Evolutionary conservation across 92 coral and sea anemone genomes (phyloP).

Genomic region (Heliopora coerulea): DNA sequence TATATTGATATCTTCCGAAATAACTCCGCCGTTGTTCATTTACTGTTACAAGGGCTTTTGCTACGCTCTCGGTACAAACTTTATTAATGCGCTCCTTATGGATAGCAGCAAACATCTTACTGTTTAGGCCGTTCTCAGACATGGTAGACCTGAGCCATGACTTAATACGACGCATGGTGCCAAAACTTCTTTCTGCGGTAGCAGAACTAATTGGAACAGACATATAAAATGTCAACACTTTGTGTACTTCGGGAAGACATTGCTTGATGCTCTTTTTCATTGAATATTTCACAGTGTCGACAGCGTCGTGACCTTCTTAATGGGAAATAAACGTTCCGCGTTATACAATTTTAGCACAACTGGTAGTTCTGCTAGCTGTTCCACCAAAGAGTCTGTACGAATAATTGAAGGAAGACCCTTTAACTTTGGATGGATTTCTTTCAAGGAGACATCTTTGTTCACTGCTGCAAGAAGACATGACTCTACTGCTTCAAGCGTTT

Average conservation of each 20-base stretch:
- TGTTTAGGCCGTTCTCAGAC: slow-evolving; percentile 19
- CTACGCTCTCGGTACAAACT: background rate
- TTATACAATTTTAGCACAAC: slow-evolving; percentile 8
- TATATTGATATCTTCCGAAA: slow-evolving; percentile 5
- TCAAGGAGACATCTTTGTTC: no score
- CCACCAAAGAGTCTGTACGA: slow-evolving; percentile 6
- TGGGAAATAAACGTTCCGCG: slow-evolving; percentile 10
- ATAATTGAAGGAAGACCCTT: no score
- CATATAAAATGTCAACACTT: slow-evolving; percentile 3
- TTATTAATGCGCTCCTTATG: slow-evolving; percentile 15
- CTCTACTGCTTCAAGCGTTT: slow-evolving; percentile 1
- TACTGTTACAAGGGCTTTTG: slow-evolving; percentile 2
- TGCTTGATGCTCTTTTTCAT: slow-evolving; percentile 28
- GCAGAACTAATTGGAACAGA: slow-evolving; percentile 11
- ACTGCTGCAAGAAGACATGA: slow-evolving; percentile 9
- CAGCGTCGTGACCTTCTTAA: slow-evolving; percentile 34
- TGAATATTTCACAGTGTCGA: slow-evolving; percentile 24
- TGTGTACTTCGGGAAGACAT: slow-evolving; percentile 24
- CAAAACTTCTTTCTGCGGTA: slow-evolving; percentile 19
- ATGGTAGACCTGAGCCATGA: slow-evolving; percentile 24
- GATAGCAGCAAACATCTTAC: slow-evolving; percentile 11
- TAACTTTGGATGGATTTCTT: no score
- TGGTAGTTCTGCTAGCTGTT: slow-evolving; percentile 24
- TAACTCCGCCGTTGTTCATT: slow-evolving; percentile 18
- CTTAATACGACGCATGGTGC: slow-evolving; percentile 13